Base-by-base conservation (phyloP, 2,888 invertebrate genomes). In the Eubasilissa splendida region DNA sequence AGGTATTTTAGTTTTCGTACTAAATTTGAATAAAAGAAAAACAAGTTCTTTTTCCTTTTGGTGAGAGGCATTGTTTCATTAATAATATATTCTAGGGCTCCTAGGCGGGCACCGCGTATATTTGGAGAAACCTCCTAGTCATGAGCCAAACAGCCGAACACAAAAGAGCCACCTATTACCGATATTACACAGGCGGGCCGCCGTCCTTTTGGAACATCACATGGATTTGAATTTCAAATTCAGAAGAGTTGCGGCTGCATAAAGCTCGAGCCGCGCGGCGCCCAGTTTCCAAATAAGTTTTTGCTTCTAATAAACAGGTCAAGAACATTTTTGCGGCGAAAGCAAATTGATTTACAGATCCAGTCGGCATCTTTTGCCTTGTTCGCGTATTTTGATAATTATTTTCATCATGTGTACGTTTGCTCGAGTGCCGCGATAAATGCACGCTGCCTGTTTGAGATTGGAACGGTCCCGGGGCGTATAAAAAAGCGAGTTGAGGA, bases 191-290 rank as follows among this genome's bases (percentile, higher is more conserved):
- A 42, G 53, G 73, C 54, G 31, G 65, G 54, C 50, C 33, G 12
- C 50, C 54, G 31, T 66, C 22, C 50, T 56, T 52, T 52, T 70
- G 68, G 42, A 77, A 59, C 68, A 75, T 31, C 75, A 63, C 50
- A 54, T 22, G 58, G 31, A 71, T 78, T 82, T 82, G 77, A 82
- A 80, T 68, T 82, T 82, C 75, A 80, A 82, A 82, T 82, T 74
- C 60, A 58, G 77, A 76, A 76, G 63, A 53, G 53, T 22, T 71
- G 58, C 53, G 80, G 59, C 54, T 59, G 77, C 53, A 70, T 76
- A 76, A 58, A 58, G 58, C 58, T 58, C 58, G 12, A 58, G n/a
- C 11, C 4, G 42, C 42, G 42, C 42, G 42, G 42, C 42, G 3
- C 3, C 42, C 1, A 42, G 42, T 42, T 42, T 42, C 2, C 42